phyloP scores from a whole-genome alignment of 2,113 vertebrate species.

The Paedocypris sp. region DNA sequence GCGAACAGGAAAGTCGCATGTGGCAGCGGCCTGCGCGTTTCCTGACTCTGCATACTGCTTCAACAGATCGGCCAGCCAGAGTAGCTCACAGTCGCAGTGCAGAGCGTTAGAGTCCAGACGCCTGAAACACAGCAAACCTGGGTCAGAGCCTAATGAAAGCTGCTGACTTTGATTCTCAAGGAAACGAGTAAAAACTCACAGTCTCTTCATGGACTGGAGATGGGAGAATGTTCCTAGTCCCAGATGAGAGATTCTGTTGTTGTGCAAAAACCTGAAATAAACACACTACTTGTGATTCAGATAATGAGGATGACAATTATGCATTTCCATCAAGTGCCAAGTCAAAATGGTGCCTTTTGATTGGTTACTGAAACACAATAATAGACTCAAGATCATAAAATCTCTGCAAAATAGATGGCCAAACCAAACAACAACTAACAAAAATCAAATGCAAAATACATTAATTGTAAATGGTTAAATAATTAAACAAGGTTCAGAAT shows the following conservation, averaged over 20 bases:
- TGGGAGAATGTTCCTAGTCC: conserved; percentile 85
- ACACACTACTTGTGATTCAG: no score
- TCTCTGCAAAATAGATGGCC: no score
- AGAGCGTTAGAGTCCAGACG: conserved; percentile 89
- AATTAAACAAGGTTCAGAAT: not conserved
- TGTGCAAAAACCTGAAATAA: conserved; percentile 85
- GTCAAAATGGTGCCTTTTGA: no score
- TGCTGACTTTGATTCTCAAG: no score
- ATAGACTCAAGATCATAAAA: no score
- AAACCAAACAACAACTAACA: not conserved
- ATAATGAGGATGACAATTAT: no score
- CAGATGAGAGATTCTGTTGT: conserved; percentile 91
- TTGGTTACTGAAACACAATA: no score
- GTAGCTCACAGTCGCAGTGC: conserved; percentile 89
- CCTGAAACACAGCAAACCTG: conserved; percentile 59
- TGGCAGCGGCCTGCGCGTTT: conserved; percentile 88
- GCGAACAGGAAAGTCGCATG: conserved; percentile 79
- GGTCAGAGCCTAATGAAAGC: no score
- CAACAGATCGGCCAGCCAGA: conserved; percentile 88
- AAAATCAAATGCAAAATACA: no score
- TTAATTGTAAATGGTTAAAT: no score
- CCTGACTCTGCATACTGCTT: conserved; percentile 83
- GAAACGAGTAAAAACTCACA: conserved; percentile 96
- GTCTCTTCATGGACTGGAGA: conserved; percentile 87
- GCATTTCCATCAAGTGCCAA: no score